Evolutionary conservation across 1,140 invertebrate genomes (phyloP).

Genomic region (Sminthurinus signatus): DNA sequence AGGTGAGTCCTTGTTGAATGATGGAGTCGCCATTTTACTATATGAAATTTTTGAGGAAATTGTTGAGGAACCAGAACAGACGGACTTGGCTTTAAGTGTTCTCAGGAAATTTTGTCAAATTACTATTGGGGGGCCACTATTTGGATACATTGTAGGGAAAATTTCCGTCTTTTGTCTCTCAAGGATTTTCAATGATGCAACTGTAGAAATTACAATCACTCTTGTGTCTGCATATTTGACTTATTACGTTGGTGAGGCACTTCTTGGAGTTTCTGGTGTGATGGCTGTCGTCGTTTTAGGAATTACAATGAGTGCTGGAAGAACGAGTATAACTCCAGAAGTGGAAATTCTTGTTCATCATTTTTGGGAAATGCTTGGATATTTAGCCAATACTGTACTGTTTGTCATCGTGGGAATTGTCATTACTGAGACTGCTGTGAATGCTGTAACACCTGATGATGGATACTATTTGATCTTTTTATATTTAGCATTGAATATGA

Average conservation of each 20-base stretch:
- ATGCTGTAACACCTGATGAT: constrained; percentile 42
- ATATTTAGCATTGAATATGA: constrained; percentile 46
- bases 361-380: constrained; percentile 50
- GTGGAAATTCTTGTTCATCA: constrained; percentile 48
- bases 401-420: constrained; percentile 50
- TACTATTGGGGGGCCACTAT: constrained; percentile 44
- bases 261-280: constrained; percentile 48
- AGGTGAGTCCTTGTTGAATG: constrained; percentile 50
- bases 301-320: constrained; percentile 45
- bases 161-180: constrained; percentile 45
- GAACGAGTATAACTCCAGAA: constrained; percentile 49
- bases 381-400: constrained; percentile 50
- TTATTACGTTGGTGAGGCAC: constrained; percentile 48
- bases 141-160: constrained; percentile 47
- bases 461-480: constrained; percentile 46
- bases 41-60: constrained; percentile 43
- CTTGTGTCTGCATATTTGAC: constrained; percentile 48
- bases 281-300: constrained; percentile 49
- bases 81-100: neutral
- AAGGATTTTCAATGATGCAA: constrained; percentile 46
- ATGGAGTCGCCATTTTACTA: constrained; percentile 50
- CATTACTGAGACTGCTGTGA: constrained; percentile 44
- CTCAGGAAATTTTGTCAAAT: constrained; percentile 3
- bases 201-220: constrained; percentile 49
- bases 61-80: neutral